Conservation (phyloP, 2,113 vertebrate genomes). For the Phaethon lepturus region DNA sequence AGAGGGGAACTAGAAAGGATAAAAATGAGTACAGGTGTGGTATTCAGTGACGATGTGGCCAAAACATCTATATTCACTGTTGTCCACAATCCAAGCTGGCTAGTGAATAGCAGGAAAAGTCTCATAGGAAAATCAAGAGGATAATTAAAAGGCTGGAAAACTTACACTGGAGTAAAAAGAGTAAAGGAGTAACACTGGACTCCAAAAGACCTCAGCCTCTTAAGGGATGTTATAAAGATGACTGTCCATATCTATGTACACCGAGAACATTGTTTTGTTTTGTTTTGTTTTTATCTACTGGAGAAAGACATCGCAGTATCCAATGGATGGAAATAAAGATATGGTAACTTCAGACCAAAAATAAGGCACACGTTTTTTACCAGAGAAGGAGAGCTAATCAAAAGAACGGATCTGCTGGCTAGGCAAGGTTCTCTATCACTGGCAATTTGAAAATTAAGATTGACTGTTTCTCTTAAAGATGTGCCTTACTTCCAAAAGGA, state of each 20-base stretch:
- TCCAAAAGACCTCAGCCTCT: not conserved
- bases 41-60: not conserved
- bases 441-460: constrained; percentile 20
- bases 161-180: not conserved
- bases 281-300: not conserved
- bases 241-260: not conserved
- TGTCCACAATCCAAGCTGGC: not conserved
- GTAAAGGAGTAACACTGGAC: no score
- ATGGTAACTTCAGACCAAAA: not conserved
- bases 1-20: not conserved
- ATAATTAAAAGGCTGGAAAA: not conserved
- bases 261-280: not conserved
- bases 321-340: not conserved
- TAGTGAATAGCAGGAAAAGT: not conserved
- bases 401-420: not conserved
- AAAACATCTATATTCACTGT: not conserved
- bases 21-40: not conserved
- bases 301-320: not conserved
- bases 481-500: constrained; percentile 3
- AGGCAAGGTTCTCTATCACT: not conserved
- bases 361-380: not conserved
- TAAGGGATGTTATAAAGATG: not conserved
- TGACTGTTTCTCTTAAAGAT: not conserved
- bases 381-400: not conserved
- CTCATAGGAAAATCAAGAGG: not conserved